Evolutionary conservation across 1,140 invertebrate species (phyloP).

Genomic region (Bactericera cockerelli): DNA sequence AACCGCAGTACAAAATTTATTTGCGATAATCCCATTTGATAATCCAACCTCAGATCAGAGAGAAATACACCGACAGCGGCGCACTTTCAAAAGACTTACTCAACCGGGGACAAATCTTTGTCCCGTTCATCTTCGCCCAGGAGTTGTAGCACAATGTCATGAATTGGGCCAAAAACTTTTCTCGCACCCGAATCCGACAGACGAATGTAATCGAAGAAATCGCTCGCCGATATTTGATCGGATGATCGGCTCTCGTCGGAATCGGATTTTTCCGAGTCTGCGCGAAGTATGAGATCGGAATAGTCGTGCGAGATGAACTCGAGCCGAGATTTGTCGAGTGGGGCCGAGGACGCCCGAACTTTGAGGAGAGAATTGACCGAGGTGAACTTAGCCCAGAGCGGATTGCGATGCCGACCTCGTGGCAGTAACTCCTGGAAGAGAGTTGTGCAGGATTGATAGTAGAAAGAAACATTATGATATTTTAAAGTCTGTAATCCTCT

Average conservation of each 20-base stretch:
- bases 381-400: conserved; percentile 52
- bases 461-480: too few species aligned
- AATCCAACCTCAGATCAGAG: too few species aligned
- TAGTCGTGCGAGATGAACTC: conserved; percentile 58
- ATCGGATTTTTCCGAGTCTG: too few species aligned
- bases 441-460: too few species aligned
- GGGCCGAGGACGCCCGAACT: conserved; percentile 39
- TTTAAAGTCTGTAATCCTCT: too few species aligned
- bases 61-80: too few species aligned
- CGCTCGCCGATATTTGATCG: conserved; percentile 64
- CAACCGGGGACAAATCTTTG: conserved; percentile 49
- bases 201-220: conserved; percentile 80
- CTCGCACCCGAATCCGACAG: conserved; percentile 64
- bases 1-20: too few species aligned
- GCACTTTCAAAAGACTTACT: too few species aligned
- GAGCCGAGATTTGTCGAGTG: conserved; percentile 40
- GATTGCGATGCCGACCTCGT: conserved; percentile 65
- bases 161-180: conserved; percentile 65
- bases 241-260: too few species aligned
- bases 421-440: conserved; percentile 60
- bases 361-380: conserved; percentile 56
- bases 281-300: conserved; percentile 54
- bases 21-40: too few species aligned
- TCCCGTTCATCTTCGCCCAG: conserved; percentile 53
- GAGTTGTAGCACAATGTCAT: conserved; percentile 57